Evolutionary conservation across 2,797 vertebrate species (phyloP).

Genomic region (Hylomyscus alleni): DNA sequence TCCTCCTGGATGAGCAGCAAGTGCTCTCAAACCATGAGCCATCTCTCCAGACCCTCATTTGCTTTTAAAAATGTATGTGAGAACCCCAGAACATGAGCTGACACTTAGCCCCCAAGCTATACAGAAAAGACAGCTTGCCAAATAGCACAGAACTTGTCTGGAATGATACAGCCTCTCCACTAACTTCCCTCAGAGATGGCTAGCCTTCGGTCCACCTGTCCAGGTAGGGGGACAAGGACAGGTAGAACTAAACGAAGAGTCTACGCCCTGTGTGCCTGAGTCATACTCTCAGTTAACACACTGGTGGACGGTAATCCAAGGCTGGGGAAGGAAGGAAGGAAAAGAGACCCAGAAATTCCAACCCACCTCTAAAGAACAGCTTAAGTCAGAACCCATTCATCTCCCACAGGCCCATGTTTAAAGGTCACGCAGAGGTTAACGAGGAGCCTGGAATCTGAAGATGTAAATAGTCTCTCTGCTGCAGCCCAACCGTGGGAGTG

Average conservation of each 20-base stretch:
- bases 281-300: constrained; percentile 26
- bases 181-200: background rate
- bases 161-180: background rate
- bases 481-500: constrained; percentile 28
- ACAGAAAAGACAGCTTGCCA: background rate
- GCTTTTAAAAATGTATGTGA: background rate
- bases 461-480: constrained; percentile 71
- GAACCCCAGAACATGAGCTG: background rate
- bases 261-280: background rate
- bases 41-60: background rate
- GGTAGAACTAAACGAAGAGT: background rate
- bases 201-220: background rate
- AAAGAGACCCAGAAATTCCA: constrained; percentile 51
- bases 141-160: background rate
- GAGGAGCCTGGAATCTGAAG: constrained; percentile 74
- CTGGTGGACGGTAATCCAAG: background rate
- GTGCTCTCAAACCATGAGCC: background rate
- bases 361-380: constrained; percentile 36
- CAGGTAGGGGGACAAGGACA: background rate
- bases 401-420: constrained; percentile 69
- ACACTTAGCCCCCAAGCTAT: background rate
- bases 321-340: background rate
- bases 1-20: background rate
- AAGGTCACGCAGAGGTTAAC: constrained; percentile 80
- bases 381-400: constrained; percentile 70